Conservation (phyloP, 2,797 vertebrate genomes). For the Kryptopterus vitreolus region DNA sequence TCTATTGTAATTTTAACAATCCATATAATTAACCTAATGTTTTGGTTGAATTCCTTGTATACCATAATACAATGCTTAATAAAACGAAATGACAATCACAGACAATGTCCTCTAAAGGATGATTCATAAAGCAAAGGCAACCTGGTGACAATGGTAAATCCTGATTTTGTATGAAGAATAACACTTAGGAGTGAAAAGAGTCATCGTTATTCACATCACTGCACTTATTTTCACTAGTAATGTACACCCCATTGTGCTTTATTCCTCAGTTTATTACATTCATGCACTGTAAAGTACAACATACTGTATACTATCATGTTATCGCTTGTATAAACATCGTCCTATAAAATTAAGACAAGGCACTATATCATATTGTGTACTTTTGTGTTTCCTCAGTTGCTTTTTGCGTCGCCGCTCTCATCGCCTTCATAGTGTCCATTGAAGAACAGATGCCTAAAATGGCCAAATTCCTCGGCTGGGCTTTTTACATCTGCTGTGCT, state of each 20-base stretch:
- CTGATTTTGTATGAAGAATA: background rate
- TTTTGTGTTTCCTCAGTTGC: conserved; percentile 41
- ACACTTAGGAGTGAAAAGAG: background rate
- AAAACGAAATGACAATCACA: background rate
- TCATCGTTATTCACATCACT: background rate
- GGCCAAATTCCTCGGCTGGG: conserved; percentile 56
- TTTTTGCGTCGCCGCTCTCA: conserved; percentile 46
- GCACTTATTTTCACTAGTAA: background rate
- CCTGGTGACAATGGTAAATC: background rate
- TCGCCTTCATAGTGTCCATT: conserved; percentile 52
- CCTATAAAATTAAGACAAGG: background rate
- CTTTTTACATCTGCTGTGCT: conserved; percentile 62
- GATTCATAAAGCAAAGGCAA: too few species aligned
- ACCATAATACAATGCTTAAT: background rate
- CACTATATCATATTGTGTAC: background rate
- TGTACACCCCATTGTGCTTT: background rate
- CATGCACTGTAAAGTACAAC: too few species aligned
- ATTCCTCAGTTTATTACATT: background rate
- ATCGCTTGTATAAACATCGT: background rate
- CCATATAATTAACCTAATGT: background rate
- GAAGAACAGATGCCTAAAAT: conserved; percentile 35
- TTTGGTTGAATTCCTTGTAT: background rate
- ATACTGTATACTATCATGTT: background rate
- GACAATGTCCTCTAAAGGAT: background rate
- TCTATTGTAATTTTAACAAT: background rate